Evolutionary conservation across 2,797 vertebrate species (phyloP), one percentile per base, ranked within the genome.

Genomic region (Anguilla megastoma): DNA sequence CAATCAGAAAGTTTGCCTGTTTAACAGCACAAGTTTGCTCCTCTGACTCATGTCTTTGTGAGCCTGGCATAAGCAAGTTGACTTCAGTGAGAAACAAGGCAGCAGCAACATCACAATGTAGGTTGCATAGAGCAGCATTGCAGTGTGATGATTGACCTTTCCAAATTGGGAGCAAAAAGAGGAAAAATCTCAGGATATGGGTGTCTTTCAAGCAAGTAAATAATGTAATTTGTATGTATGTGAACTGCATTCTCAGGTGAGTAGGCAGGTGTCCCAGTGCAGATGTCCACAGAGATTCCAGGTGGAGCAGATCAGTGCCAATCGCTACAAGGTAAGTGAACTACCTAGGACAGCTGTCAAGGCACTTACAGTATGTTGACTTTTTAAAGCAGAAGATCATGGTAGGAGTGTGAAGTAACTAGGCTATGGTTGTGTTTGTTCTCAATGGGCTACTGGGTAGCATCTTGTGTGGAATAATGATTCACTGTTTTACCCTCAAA

Each of bases 281-380:
- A 98, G 96, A 95, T 98, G 98, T 52, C 96, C 96, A 86, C 97
- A 96, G 93, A 96, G 96, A 89, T 98, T 98, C 93, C 95, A 97
- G 90, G 98, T 98, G 94, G 97, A 98, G 90, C 97, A 98, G 93
- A 98, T 98, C 91, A 98, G 97, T 86, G 96, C 97, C 93, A 98
- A 98, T 89, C 94, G 97, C 88, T 98, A 98, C 94, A 96, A 96
- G 94, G 98, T 98, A 87, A 95, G 97, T 94, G 2, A 85, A 86
- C 18, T 30, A 27, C 16, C 56, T 36, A 33, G 4, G 33, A n/a
- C 45, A 8, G 9, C 36, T 24, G 6, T 24, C 41, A 48, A 48
- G 45, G 41, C 5, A 24, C 6, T 45, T 41, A 7, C 16, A 45
- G 74, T 50, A 50, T 48, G n/a, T n/a, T 50, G 18, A 50, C 56